A percentile compares a stretch with the other conserved stretches of the same genome.
phyloP scores from a whole-genome alignment of 2,113 vertebrate genomes.

The Thamnophis sirtalis region DNA sequence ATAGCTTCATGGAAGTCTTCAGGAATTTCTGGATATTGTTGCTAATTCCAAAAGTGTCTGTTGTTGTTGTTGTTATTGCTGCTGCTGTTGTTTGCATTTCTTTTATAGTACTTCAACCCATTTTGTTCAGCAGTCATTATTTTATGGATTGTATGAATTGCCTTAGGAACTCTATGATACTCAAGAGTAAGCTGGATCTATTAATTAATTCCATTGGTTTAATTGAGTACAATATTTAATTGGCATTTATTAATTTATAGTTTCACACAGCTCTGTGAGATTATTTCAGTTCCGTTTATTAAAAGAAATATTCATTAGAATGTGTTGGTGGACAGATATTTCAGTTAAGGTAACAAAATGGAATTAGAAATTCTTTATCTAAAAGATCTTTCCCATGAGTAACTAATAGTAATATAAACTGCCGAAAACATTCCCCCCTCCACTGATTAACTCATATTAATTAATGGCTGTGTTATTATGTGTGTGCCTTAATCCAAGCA shows the following conservation, averaged over 20 bases:
- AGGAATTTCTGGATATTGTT: neutral
- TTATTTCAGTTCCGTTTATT: neutral
- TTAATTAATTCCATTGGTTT: neutral
- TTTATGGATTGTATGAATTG: neutral
- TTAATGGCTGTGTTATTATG: neutral
- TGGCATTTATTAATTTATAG: neutral
- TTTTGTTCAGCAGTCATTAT: too few species aligned
- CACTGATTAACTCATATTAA: neutral
- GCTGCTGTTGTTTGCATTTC: too few species aligned
- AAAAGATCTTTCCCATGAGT: neutral
- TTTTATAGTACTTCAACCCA: too few species aligned
- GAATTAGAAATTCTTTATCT: neutral
- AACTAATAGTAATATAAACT: neutral
- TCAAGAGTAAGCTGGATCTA: neutral
- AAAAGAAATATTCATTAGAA: neutral
- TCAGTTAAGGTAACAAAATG: neutral
- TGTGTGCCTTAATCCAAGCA: neutral
- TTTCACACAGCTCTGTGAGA: neutral
- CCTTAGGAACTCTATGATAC: neutral
- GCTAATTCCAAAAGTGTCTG: neutral
- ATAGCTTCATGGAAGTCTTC: too few species aligned
- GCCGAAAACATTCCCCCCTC: neutral
- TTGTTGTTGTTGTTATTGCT: too few species aligned
- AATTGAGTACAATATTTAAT: neutral
- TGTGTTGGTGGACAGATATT: neutral